A percentile compares a stretch with the other conserved stretches of the same genome.
phyloP scores from a whole-genome alignment of 1,140 invertebrate species.

The Bicyclus anynana region DNA sequence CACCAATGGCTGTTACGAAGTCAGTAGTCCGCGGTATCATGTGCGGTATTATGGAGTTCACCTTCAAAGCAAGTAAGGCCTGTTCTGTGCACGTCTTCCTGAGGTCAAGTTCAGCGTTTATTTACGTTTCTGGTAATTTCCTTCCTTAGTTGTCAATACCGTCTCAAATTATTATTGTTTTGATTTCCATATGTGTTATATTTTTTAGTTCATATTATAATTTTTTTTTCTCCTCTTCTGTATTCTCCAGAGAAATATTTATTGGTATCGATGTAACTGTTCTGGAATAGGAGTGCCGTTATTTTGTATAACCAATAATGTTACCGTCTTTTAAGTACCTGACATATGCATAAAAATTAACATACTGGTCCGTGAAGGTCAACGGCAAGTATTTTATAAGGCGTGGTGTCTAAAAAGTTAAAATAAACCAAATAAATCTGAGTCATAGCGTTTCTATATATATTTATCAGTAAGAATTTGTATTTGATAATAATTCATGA shows the following conservation, averaged over 20 bases:
- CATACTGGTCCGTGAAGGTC: conserved; percentile 41
- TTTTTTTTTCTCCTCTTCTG: not conserved
- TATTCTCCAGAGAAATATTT: not conserved
- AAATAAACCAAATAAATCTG: not conserved
- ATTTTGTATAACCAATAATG: conserved; percentile 34
- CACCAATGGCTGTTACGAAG: conserved; percentile 62
- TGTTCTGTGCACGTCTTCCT: conserved; percentile 28
- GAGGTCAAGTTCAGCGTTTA: conserved; percentile 26
- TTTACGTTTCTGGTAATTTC: conserved; percentile 27
- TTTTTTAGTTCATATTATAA: not conserved
- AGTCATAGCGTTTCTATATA: too few relatives aligned
- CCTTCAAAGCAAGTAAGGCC: conserved; percentile 72
- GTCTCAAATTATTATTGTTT: not conserved
- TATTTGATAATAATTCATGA: too few relatives aligned
- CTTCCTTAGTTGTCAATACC: conserved; percentile 9
- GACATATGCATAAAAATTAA: conserved; percentile 17
- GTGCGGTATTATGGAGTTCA: conserved; percentile 72
- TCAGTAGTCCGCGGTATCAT: conserved; percentile 65
- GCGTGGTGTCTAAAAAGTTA: conserved; percentile 4
- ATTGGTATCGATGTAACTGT: conserved; percentile 1
- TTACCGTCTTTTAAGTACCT: conserved; percentile 34
- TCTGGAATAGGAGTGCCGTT: conserved; percentile 29
- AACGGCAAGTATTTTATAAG: conserved; percentile 28
- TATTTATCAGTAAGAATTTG: too few relatives aligned
- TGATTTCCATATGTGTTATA: not conserved